A percentile compares a stretch with the other conserved stretches of the same genome.
Evolutionary conservation across 1,140 invertebrate genomes (phyloP).

Genomic region (Ceratoteleas bidentatus): DNA sequence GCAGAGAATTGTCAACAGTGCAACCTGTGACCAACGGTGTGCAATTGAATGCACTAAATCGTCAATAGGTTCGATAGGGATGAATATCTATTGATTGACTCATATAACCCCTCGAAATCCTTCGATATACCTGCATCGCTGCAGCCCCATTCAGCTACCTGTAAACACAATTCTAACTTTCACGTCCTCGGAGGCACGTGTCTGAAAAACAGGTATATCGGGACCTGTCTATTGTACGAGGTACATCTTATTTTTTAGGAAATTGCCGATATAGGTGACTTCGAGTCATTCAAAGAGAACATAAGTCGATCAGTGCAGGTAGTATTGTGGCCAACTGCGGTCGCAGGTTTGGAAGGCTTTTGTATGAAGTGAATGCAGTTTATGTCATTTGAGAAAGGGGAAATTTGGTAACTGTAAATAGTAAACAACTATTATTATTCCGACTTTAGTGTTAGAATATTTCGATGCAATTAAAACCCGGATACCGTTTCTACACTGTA

Average conservation of each 20-base stretch:
- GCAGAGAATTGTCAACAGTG: constrained; percentile 64
- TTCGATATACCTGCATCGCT: constrained; percentile 74
- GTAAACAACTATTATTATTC: too few species aligned
- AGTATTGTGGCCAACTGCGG: too few species aligned
- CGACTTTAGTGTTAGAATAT: too few species aligned
- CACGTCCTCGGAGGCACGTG: constrained; percentile 74
- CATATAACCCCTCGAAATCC: constrained; percentile 69
- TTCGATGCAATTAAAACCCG: too few species aligned
- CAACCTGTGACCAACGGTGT: constrained; percentile 74
- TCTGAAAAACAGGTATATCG: constrained; percentile 72
- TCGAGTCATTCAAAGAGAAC: neutral
- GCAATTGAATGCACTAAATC: constrained; percentile 76
- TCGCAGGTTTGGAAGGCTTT: too few species aligned
- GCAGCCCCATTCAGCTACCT: constrained; percentile 71
- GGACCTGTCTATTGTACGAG: constrained; percentile 45
- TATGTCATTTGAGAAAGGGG: too few species aligned
- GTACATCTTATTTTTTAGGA: constrained; percentile 49
- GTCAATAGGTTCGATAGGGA: constrained; percentile 76
- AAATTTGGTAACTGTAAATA: too few species aligned
- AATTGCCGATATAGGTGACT: constrained; percentile 39
- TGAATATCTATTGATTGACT: constrained; percentile 80
- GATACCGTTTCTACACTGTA: too few species aligned
- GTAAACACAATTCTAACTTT: constrained; percentile 73
- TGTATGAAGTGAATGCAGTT: too few species aligned
- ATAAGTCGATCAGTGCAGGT: neutral